These are phyloP conservation scores for Fistularia commersonii DNA, from an alignment of 2,797 vertebrate genomes.

Conservation along the genomic window DNA sequence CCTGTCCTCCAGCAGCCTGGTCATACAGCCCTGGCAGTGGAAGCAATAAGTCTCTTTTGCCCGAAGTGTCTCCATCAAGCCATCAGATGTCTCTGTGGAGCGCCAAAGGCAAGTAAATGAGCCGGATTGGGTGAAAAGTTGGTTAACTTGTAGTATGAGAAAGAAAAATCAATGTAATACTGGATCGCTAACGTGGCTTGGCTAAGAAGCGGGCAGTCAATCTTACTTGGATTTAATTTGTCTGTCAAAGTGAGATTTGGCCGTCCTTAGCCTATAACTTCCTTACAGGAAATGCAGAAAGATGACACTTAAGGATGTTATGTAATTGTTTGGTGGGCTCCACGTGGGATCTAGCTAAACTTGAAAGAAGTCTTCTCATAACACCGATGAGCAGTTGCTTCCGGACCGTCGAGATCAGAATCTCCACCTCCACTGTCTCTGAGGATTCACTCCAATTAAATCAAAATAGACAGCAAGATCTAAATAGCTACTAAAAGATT, in stretches of 20 bases:
- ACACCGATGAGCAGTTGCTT: slow-evolving; percentile 19
- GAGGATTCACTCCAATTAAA: slow-evolving; percentile 38
- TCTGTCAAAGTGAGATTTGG: slow-evolving; percentile 6
- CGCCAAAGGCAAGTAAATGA: slow-evolving; percentile 46
- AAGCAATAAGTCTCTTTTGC: slow-evolving; percentile 77
- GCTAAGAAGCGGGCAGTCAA: slow-evolving; percentile 26
- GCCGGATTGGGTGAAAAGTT: slow-evolving; percentile 30
- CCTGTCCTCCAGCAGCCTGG: slow-evolving; percentile 79
- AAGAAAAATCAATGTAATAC: slow-evolving; percentile 22
- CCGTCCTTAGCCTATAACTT: slow-evolving; percentile 29
- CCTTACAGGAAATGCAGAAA: not conserved
- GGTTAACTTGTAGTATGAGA: slow-evolving; percentile 32
- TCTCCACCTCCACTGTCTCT: slow-evolving; percentile 37
- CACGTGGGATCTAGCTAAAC: not conserved
- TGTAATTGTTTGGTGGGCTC: too few relatives aligned
- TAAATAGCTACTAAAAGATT: slow-evolving; percentile 35
- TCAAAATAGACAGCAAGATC: slow-evolving; percentile 27
- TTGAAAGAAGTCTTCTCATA: slow-evolving; percentile 13
- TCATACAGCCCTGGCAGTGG: slow-evolving; percentile 87
- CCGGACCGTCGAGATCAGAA: slow-evolving; percentile 14
- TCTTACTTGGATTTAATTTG: slow-evolving; percentile 46
- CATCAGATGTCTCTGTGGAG: slow-evolving; percentile 68
- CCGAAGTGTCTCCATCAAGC: slow-evolving; percentile 73
- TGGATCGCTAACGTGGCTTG: slow-evolving; percentile 17
- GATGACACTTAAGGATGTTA: not conserved